Percentiles rank a stretch among this genome's conserved stretches.
phyloP scores from a whole-genome alignment of 2,113 vertebrate genomes.

The Miniopterus natalensis region DNA sequence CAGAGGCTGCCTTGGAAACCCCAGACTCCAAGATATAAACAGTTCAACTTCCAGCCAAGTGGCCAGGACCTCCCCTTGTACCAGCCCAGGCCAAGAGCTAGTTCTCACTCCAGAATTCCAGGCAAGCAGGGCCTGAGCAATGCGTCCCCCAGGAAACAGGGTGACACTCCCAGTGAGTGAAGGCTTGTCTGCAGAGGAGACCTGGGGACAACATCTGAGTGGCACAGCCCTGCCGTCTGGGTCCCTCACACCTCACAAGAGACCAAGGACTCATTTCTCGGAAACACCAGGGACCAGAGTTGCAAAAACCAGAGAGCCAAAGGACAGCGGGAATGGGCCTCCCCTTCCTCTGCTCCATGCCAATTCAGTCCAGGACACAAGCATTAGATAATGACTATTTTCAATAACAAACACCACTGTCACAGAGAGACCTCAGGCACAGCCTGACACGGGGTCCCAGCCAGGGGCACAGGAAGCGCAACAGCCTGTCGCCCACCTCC shows the following conservation, averaged over 20 bases:
- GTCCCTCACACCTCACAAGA: fast-evolving
- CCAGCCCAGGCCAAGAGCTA: not conserved
- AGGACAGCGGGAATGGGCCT: fast-evolving
- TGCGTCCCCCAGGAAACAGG: not conserved
- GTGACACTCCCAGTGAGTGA: not conserved
- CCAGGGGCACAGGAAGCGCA: not conserved
- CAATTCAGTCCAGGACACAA: not conserved
- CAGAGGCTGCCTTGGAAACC: not conserved
- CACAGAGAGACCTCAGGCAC: not conserved
- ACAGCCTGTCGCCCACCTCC: fast-evolving
- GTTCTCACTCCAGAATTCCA: not conserved
- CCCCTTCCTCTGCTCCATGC: not conserved
- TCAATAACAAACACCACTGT: not conserved
- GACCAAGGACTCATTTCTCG: not conserved
- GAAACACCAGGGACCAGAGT: not conserved
- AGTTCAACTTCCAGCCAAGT: not conserved
- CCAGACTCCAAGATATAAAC: too few species aligned
- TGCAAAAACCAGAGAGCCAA: not conserved
- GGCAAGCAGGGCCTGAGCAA: not conserved
- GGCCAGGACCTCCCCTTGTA: not conserved
- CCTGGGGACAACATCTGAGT: fast-evolving
- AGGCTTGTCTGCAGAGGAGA: fast-evolving
- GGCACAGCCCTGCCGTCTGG: fast-evolving
- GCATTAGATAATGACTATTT: not conserved
- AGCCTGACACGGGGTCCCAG: not conserved